Conservation (phyloP, 2,113 vertebrate genomes). For the Dendrocopos noguchii region DNA sequence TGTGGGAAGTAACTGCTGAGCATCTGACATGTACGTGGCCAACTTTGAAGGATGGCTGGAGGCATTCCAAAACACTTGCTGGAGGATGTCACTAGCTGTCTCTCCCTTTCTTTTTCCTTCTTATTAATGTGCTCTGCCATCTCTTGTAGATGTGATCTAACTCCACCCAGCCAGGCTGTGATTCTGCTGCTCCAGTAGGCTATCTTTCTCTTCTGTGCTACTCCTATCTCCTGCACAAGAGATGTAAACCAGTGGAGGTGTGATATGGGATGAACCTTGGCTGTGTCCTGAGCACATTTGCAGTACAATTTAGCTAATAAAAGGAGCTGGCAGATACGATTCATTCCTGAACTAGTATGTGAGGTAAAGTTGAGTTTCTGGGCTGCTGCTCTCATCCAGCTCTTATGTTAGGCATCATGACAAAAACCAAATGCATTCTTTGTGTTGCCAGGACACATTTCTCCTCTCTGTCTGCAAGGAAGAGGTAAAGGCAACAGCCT, state of each 20-base stretch:
- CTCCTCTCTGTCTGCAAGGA: background rate
- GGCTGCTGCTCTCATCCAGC: background rate
- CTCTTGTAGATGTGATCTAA: background rate
- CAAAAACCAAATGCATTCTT: background rate
- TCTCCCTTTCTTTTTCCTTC: background rate
- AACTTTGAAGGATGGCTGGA: background rate
- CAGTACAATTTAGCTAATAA: background rate
- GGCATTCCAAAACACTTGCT: background rate
- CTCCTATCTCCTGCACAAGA: background rate
- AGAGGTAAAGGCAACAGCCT: background rate
- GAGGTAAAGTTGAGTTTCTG: background rate
- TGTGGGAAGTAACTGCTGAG: background rate
- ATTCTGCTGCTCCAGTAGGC: background rate
- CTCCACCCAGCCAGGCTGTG: background rate
- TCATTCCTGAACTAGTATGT: background rate
- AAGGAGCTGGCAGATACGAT: background rate
- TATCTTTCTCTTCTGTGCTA: background rate
- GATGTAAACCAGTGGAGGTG: background rate
- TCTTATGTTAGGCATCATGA: background rate
- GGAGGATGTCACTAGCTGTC: slow-evolving; percentile 4
- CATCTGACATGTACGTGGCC: accelerated
- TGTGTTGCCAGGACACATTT: background rate
- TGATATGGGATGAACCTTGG: background rate
- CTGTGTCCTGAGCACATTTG: background rate
- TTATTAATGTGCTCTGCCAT: background rate